phyloP scores from a whole-genome alignment of 2,888 invertebrate species.

The Drosophila kuntzei region DNA sequence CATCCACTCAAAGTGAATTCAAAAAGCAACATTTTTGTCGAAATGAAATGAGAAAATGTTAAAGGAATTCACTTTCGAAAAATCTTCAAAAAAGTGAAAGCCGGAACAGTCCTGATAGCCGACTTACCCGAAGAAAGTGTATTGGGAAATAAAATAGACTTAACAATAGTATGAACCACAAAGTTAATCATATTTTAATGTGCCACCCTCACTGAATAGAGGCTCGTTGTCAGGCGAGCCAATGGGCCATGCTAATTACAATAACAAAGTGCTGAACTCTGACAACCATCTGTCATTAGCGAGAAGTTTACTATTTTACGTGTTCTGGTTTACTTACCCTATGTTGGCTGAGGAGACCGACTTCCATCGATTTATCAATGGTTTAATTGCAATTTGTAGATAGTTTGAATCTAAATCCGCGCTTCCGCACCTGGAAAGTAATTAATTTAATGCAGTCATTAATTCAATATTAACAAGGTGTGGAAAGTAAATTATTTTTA shows the following conservation, averaged over 20 bases:
- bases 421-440: slow-evolving; percentile 59
- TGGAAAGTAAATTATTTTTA: slow-evolving; percentile 83
- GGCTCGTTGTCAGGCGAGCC: slow-evolving; percentile 13
- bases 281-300: slow-evolving; percentile 43
- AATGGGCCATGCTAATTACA: slow-evolving; percentile 65
- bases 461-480: slow-evolving; percentile 87
- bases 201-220: slow-evolving; percentile 55
- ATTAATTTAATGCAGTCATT: slow-evolving; percentile 86
- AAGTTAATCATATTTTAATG: slow-evolving; percentile 79
- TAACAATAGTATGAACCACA: slow-evolving; percentile 70
- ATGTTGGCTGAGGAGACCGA: background rate
- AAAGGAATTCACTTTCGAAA: too few relatives aligned
- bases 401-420: slow-evolving; percentile 11
- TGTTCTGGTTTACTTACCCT: slow-evolving; percentile 36
- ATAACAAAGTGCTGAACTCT: slow-evolving; percentile 57
- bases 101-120: too few relatives aligned
- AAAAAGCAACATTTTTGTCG: too few relatives aligned
- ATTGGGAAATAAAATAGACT: slow-evolving; percentile 73
- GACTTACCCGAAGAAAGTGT: slow-evolving; percentile 6
- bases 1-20: too few relatives aligned
- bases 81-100: too few relatives aligned
- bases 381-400: slow-evolving; percentile 65
- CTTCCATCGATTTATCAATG: slow-evolving; percentile 64
- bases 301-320: slow-evolving; percentile 10
- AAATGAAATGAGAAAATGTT: too few relatives aligned